Evolutionary conservation across 2,113 vertebrate species (phyloP), one percentile per base, ranked within the genome.

Genomic region (Gnathonemus longibarbis): DNA sequence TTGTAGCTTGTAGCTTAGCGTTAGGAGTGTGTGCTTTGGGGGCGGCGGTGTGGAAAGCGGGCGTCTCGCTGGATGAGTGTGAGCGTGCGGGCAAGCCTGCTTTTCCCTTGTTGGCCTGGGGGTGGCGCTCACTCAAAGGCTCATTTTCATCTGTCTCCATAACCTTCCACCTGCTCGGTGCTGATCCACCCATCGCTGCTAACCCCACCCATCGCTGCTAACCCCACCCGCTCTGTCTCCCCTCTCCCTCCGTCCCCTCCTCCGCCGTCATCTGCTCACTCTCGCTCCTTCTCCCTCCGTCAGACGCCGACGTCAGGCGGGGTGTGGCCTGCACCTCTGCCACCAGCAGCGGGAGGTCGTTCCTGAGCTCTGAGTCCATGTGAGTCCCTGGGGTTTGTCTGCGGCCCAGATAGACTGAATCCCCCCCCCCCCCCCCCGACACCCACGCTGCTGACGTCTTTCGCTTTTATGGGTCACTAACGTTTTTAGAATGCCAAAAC

Each of bases 231-330:
- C 48, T 11, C 15, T 74, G 35, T 53, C 70, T 39, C 24, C 39
- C 2, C 50, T 89, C 89, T 46, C 52, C 27, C 4, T 42, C 31
- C 49, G 24, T 35, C 45, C 84, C 46, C 56, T 35, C 31, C 27
- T 31, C 9, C 3, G 58, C 83, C 39, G 3, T 5, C 11, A 3
- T 21, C 24, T 83, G 31, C 53, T 58, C 42, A 35, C 66, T 56
- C 24, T 27, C n/a, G 10, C 5, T 56, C 31, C 7, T 11, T n/a
- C n/a, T 8, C 46, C 13, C 91, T 58, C 90, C 39, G 89, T 88
- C 94, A 99, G 98, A 98, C 95, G 97, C 97, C 88, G 98, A 99
- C 91, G 97, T 98, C 94, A 97, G 96, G 93, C 96, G 95, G 92
- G 96, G 92, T 31, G 91, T 94, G 1, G 94, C 94, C 19, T 96